Percentiles rank a stretch among this genome's conserved stretches.
phyloP scores from a whole-genome alignment of 2,797 vertebrate genomes.

The Bucorvus abyssinicus region DNA sequence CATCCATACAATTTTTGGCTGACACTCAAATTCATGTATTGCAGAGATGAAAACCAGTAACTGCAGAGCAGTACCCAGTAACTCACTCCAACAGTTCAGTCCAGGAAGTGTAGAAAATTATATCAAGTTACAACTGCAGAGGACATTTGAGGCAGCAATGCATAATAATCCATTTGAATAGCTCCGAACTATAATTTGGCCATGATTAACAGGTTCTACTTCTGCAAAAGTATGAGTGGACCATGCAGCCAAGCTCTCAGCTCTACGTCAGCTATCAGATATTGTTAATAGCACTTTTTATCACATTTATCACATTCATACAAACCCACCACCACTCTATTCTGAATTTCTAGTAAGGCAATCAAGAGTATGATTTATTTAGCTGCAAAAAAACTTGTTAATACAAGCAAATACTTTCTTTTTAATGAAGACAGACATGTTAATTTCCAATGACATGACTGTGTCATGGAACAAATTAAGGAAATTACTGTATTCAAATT shows the following conservation, averaged over 20 bases:
- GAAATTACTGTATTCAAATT: constrained; percentile 3
- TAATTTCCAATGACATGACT: constrained; percentile 30
- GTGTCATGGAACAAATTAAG: constrained; percentile 35
- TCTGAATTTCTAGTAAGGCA: background rate
- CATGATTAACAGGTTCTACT: background rate
- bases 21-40: background rate
- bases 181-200: background rate
- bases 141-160: background rate
- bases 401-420: background rate
- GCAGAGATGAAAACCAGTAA: background rate
- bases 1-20: background rate
- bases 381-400: background rate
- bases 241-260: background rate
- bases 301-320: background rate
- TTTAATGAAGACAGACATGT: background rate
- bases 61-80: background rate
- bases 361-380: background rate
- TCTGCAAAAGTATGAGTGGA: background rate
- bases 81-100: background rate
- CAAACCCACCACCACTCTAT: background rate
- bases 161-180: background rate
- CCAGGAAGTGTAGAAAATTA: background rate
- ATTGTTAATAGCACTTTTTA: background rate
- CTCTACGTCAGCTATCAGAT: background rate
- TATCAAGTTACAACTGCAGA: background rate